Conservation (phyloP, 2,888 invertebrate species). For the Chloroclysta siterata region DNA sequence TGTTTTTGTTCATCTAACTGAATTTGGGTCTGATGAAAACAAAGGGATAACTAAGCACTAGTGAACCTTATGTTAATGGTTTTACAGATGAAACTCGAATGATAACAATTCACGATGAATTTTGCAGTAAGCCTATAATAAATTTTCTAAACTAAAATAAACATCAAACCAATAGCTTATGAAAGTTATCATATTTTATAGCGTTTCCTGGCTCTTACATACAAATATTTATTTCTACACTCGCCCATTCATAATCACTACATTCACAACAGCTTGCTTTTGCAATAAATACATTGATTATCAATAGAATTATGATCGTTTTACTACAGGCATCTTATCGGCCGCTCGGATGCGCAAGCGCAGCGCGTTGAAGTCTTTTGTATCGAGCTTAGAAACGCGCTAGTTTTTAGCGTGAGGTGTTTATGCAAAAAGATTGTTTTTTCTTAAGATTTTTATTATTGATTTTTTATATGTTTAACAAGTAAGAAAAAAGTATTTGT, state of each 20-base stretch:
- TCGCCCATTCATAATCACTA: conserved; percentile 17
- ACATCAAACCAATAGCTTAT: conserved; percentile 5
- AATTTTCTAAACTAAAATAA: background rate
- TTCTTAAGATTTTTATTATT: too few species aligned
- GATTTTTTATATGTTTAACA: too few species aligned
- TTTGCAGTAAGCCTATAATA: too few species aligned
- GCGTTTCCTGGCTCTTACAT: conserved; percentile 10
- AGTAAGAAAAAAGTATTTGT: too few species aligned
- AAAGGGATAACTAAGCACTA: too few species aligned
- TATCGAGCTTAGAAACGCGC: conserved; percentile 34
- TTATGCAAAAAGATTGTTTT: conserved; percentile 9
- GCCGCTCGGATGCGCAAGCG: conserved; percentile 40
- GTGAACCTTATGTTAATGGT: too few species aligned
- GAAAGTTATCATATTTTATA: conserved; percentile 5
- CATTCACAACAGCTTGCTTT: conserved; percentile 17
- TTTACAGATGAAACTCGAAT: too few species aligned
- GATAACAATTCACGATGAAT: too few species aligned
- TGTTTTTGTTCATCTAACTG: too few species aligned
- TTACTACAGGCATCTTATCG: conserved; percentile 23
- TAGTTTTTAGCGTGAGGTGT: conserved; percentile 25
- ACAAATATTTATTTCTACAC: conserved; percentile 15
- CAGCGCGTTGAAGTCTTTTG: conserved; percentile 70
- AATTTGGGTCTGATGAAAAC: too few species aligned
- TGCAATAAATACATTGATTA: conserved; percentile 30
- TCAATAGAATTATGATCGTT: conserved; percentile 31